Evolutionary conservation across 2,888 invertebrate species (phyloP).

Genomic region (Julus scandinavius): DNA sequence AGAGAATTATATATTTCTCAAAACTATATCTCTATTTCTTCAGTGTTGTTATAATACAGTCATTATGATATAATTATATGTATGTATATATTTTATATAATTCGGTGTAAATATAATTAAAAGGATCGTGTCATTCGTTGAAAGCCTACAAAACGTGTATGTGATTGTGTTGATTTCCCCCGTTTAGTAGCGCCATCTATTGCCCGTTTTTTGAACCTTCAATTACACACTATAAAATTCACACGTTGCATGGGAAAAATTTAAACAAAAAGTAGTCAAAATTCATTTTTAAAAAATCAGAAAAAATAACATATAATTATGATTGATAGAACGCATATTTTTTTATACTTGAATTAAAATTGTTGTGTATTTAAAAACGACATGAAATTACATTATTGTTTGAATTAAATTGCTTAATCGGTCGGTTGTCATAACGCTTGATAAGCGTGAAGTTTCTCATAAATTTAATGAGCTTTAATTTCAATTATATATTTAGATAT

Average conservation of each 20-base stretch:
- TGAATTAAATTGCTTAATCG: constrained; percentile 4
- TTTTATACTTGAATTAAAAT: neutral
- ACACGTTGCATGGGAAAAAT: neutral
- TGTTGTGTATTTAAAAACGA: neutral
- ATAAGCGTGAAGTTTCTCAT: neutral
- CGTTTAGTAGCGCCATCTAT: neutral
- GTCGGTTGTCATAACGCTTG: neutral
- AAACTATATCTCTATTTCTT: too few relatives aligned
- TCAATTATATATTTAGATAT: neutral
- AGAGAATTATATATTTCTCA: too few relatives aligned
- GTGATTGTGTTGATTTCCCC: too few relatives aligned
- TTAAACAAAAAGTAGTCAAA: neutral
- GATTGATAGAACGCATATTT: constrained; percentile 6
- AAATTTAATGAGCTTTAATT: constrained; percentile 39
- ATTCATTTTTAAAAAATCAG: neutral
- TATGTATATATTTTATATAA: too few relatives aligned
- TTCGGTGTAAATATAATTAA: too few relatives aligned
- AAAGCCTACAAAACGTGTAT: too few relatives aligned
- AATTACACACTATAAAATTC: neutral
- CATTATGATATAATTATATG: too few relatives aligned
- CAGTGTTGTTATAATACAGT: too few relatives aligned
- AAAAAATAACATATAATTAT: neutral
- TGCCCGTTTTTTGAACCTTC: neutral
- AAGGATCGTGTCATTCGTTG: too few relatives aligned
- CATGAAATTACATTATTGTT: constrained; percentile 30